phyloP scores from a whole-genome alignment of 2,797 vertebrate species.

The Melanotaenia parkinsoni region DNA sequence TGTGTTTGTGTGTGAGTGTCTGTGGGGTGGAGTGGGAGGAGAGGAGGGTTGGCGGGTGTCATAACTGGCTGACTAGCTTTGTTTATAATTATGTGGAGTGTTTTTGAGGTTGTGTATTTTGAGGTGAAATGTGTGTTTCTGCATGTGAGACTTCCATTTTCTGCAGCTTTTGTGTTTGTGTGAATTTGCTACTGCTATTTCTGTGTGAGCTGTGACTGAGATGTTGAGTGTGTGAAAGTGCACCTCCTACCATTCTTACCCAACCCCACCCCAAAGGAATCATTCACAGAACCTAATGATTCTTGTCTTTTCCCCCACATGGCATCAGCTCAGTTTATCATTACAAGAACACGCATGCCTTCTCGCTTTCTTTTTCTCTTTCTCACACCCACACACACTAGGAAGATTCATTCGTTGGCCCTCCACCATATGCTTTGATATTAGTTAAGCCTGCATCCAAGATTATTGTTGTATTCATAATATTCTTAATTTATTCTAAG shows the following conservation, averaged over 20 bases:
- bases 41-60: conserved; percentile 23
- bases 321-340: conserved; percentile 71
- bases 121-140: conserved; percentile 39
- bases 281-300: conserved; percentile 73
- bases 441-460: conserved; percentile 70
- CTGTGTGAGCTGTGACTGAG: conserved; percentile 56
- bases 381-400: conserved; percentile 41
- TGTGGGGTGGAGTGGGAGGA: background rate
- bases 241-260: conserved; percentile 47
- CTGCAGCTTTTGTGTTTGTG: conserved; percentile 41
- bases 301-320: conserved; percentile 72
- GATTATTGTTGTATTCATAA: conserved; percentile 78
- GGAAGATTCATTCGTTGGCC: conserved; percentile 50
- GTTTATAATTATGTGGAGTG: conserved; percentile 62
- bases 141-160: conserved; percentile 21
- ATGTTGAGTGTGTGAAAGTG: conserved; percentile 63
- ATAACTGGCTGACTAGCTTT: conserved; percentile 58
- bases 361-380: background rate
- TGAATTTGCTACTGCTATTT: conserved; percentile 52
- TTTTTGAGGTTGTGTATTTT: conserved; percentile 36
- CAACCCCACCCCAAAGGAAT: conserved; percentile 47
- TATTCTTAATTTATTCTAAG: conserved; percentile 86
- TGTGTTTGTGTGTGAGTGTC: conserved; percentile 42
- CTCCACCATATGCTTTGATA: conserved; percentile 66
- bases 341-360: conserved; percentile 51